Percentiles rank a stretch among this genome's conserved stretches.
Evolutionary conservation across 2,113 vertebrate species (phyloP).

Genomic region (Oostethus manadensis): DNA sequence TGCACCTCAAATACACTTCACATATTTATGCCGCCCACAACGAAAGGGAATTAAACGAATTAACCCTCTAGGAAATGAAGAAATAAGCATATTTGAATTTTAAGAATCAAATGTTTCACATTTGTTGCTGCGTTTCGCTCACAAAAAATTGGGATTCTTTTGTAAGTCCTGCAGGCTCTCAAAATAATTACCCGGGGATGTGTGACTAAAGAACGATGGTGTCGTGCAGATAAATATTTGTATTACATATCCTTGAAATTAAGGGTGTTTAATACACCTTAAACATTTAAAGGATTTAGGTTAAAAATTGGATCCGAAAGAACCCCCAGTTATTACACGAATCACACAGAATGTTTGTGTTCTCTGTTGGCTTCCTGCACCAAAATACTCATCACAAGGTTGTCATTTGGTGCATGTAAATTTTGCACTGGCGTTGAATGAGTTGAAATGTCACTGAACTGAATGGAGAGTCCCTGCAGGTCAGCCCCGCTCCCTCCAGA

Average conservation of each 20-base stretch:
- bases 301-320: conserved; percentile 23
- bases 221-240: background rate
- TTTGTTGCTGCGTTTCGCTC: conserved; percentile 22
- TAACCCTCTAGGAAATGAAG: conserved; percentile 20
- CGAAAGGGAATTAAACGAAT: conserved; percentile 19
- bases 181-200: conserved; percentile 9
- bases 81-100: conserved; percentile 35
- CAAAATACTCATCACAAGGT: background rate
- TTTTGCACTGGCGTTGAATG: background rate
- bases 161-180: background rate
- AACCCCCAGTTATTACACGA: conserved; percentile 11
- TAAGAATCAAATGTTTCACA: conserved; percentile 32
- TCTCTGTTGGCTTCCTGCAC: conserved; percentile 17
- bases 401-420: background rate
- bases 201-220: background rate
- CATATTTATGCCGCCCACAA: conserved; percentile 16
- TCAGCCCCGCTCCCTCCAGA: conserved; percentile 24
- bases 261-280: too few species aligned
- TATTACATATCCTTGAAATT: too few species aligned
- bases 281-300: conserved; percentile 1
- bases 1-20: background rate
- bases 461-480: background rate
- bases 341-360: background rate
- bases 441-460: background rate
- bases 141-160: conserved; percentile 38